phyloP scores from a whole-genome alignment of 2,113 vertebrate genomes.

The Otolemur garnettii region DNA sequence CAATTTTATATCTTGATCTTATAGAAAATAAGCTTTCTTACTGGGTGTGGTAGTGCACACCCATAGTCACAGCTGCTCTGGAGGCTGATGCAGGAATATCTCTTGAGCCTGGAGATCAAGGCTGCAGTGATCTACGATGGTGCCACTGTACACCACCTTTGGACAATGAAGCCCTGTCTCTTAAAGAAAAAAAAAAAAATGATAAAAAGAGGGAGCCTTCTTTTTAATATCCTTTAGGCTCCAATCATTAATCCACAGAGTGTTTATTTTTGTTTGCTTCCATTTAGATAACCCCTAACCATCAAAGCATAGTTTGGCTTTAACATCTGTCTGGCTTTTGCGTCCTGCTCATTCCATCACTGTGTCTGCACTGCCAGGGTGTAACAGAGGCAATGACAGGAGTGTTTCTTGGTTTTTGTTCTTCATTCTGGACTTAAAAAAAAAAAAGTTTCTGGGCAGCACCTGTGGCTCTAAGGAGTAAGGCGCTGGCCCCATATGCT shows the following conservation, averaged over 20 bases:
- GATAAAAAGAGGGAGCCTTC: neutral
- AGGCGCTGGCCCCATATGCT: no score
- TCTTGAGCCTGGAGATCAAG: no score
- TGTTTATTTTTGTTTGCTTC: neutral
- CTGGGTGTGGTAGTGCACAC: no score
- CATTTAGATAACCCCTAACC: neutral
- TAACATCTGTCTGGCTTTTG: neutral
- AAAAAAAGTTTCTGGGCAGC: no score
- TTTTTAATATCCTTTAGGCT: neutral
- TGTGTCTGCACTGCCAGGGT: neutral
- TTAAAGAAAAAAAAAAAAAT: no score
- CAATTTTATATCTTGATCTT: neutral
- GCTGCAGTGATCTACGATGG: no score
- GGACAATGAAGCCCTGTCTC: no score
- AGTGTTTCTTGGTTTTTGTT: neutral
- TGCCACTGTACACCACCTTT: no score
- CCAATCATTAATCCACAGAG: neutral
- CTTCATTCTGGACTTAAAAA: neutral
- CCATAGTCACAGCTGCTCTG: no score
- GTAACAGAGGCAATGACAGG: accelerated
- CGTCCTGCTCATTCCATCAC: neutral
- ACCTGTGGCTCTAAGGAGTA: no score
- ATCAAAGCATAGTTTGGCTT: neutral
- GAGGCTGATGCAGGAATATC: no score
- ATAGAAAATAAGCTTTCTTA: no score